Base-by-base conservation (phyloP, 2,797 vertebrate species). In the Gymnodraco acuticeps region DNA sequence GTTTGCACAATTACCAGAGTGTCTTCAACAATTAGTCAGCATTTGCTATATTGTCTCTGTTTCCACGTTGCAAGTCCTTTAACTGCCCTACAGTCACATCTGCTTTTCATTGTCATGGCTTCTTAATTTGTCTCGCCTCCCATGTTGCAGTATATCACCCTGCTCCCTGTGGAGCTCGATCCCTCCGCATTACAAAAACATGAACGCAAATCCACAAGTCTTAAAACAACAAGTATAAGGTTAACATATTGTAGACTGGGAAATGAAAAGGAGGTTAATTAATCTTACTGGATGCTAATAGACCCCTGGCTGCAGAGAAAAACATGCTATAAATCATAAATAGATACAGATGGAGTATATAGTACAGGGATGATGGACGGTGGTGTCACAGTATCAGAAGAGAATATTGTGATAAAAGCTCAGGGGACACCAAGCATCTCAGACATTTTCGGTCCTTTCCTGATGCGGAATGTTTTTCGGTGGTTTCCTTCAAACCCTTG, bases 31-130 rank as follows among this genome's bases (percentile, higher is more conserved):
- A 81, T 87, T 77, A 85, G 53, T 17, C 64, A 67, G 38, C 71
- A 66, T 78, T 85, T 53, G 74, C 72, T 74, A 16, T 74, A 43
- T 66, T 64, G 48, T 86, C 73, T 77, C 72, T 83, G 85, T 81
- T 87, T 82, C 81, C 71, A 76, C 80, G 83, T 23, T 78, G 79
- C 72, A 63, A 92, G 83, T 80, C 2, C 89, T 86, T 86, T 45
- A 86, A 80, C 78, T 78, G 56, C 69, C 75, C 67, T 43, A 45
- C 61, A 73, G 80, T 71, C 85, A 89, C 92, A 94, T 95, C 92
- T 95, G 94, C 89, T 94, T 94, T 86, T 87, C 82, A 92, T 93
- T 89, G 88, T 85, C 80, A 64, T 76, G 82, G 86, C 76, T 89
- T 75, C 75, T 52, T 85, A 80, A 88, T 90, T 90, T 85, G 84